Evolutionary conservation across 2,113 vertebrate species (phyloP).

Genomic region (Ailuropoda melanoleuca): DNA sequence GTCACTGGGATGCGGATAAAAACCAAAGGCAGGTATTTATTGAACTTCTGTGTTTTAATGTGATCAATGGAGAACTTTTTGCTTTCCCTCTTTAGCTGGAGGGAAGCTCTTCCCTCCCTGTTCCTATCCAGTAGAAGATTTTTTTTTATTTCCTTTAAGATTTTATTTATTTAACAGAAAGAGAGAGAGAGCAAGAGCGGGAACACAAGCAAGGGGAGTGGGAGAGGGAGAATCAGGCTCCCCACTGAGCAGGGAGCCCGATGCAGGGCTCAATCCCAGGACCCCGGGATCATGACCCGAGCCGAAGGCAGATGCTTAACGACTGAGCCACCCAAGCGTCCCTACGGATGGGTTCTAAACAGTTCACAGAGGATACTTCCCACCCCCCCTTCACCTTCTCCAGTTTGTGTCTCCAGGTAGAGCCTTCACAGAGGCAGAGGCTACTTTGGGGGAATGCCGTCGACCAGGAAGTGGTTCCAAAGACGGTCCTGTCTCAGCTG

Average conservation of each 20-base stretch:
- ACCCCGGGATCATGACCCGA: too few relatives aligned
- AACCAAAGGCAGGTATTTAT: conserved; percentile 55
- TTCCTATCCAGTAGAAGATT: background rate
- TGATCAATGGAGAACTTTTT: background rate
- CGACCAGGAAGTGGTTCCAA: background rate
- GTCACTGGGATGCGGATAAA: background rate
- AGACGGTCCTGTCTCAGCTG: background rate
- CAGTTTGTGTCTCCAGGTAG: background rate
- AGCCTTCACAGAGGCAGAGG: background rate
- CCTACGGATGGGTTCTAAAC: background rate
- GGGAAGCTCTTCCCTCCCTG: background rate
- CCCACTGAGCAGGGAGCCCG: too few relatives aligned
- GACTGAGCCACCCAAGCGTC: too few relatives aligned
- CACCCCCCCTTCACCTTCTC: background rate
- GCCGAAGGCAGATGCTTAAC: too few relatives aligned
- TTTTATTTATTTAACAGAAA: too few relatives aligned
- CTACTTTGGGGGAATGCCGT: background rate
- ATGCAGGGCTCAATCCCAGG: too few relatives aligned
- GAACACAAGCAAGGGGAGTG: too few relatives aligned
- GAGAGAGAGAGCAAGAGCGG: too few relatives aligned
- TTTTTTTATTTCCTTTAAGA: background rate
- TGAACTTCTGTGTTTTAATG: background rate
- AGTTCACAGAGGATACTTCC: background rate
- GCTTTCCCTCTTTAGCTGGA: background rate
- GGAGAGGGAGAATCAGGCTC: too few relatives aligned